phyloP scores from a whole-genome alignment of 2,113 vertebrate species.

The Aegotheles bennettii region DNA sequence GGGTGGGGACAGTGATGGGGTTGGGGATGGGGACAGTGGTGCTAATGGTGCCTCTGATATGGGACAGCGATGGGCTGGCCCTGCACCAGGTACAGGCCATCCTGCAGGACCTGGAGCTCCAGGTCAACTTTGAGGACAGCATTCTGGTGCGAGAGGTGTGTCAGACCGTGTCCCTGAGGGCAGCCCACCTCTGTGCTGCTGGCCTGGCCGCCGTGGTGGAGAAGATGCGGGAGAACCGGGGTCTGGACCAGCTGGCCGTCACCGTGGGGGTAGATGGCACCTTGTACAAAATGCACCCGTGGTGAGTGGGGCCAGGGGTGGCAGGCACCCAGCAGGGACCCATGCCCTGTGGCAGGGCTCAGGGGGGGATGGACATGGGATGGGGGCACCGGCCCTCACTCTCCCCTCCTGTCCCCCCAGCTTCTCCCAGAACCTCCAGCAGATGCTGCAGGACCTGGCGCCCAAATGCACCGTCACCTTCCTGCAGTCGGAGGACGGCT shows the following conservation, averaged over 20 bases:
- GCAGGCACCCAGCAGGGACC: not conserved
- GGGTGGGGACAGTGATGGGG: not conserved
- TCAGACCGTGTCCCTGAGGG: conserved; percentile 66
- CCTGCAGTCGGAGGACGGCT: conserved; percentile 80
- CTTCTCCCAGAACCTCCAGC: conserved; percentile 75
- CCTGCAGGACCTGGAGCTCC: conserved; percentile 60
- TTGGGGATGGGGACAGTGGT: not conserved
- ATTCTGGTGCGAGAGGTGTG: conserved; percentile 74
- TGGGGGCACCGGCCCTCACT: not conserved
- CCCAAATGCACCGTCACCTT: conserved; percentile 81
- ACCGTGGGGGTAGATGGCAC: conserved; percentile 76
- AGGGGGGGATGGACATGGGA: too few species aligned
- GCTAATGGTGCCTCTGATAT: not conserved
- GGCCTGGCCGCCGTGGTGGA: conserved; percentile 75
- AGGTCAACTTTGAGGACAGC: conserved; percentile 61
- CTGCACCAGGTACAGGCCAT: conserved; percentile 60
- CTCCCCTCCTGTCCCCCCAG: conserved; percentile 39
- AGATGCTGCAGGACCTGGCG: conserved; percentile 69
- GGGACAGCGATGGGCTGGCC: conserved; percentile 62
- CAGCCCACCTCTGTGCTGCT: conserved; percentile 69
- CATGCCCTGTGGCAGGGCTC: not conserved
- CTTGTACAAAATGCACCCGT: conserved; percentile 75
- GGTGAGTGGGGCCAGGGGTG: conserved; percentile 48
- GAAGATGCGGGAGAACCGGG: conserved; percentile 73
- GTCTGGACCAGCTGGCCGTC: conserved; percentile 34